These are phyloP conservation scores for Lucinisca nassula DNA, from an alignment of 2,888 invertebrate species.

Conservation along the genomic window DNA sequence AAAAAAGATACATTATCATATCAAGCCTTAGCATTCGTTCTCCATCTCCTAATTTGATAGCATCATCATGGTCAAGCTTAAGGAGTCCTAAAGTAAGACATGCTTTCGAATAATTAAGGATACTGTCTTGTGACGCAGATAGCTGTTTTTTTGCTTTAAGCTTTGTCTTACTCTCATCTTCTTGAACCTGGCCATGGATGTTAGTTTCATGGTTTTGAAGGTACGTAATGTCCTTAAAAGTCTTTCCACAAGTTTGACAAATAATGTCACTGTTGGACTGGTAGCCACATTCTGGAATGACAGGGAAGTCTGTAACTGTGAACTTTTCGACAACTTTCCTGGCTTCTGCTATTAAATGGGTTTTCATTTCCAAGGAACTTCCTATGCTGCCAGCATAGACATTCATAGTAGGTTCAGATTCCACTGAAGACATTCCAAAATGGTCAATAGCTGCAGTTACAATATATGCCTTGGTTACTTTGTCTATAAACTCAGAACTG, in stretches of 20 bases:
- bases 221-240: slow-evolving; percentile 13
- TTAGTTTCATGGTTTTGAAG: slow-evolving; percentile 1
- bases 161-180: background rate
- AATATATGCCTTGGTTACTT: slow-evolving; percentile 31
- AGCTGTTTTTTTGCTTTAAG: background rate
- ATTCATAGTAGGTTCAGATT: background rate
- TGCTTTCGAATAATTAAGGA: slow-evolving; percentile 24
- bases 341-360: background rate
- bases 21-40: slow-evolving; percentile 32
- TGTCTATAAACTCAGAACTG: slow-evolving; percentile 33
- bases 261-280: slow-evolving; percentile 21
- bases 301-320: background rate
- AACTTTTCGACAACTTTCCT: background rate
- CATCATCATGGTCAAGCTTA: slow-evolving; percentile 45
- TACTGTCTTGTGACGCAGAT: too few relatives aligned
- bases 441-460: slow-evolving; percentile 22
- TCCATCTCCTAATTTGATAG: slow-evolving; percentile 47
- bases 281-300: slow-evolving; percentile 22
- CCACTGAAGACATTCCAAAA: slow-evolving; percentile 30
- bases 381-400: slow-evolving; percentile 28
- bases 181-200: background rate
- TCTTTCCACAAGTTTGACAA: slow-evolving; percentile 30
- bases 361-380: slow-evolving; percentile 19
- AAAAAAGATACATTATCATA: slow-evolving; percentile 26
- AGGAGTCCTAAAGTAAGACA: slow-evolving; percentile 25